These are phyloP conservation scores for Digitonthophagus gazella DNA, from an alignment of 2,888 invertebrate genomes.

Conservation along the genomic window DNA sequence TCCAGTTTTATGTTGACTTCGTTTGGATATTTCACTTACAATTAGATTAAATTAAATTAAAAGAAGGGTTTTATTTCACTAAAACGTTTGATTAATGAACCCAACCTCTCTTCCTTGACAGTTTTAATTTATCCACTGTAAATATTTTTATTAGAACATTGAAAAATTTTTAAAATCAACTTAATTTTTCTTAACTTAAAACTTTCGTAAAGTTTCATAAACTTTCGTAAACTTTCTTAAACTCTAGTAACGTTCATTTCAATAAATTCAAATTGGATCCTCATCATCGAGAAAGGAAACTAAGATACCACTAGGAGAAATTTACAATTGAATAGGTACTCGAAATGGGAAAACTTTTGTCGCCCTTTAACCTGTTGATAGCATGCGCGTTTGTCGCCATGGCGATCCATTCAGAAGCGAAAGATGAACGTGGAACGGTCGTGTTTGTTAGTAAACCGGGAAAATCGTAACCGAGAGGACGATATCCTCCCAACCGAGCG, in stretches of 20 bases:
- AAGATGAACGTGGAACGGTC: background rate
- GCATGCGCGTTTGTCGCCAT: conserved; percentile 7
- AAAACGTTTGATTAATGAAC: too few species aligned
- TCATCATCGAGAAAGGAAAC: background rate
- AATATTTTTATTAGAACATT: too few species aligned
- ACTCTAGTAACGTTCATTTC: background rate
- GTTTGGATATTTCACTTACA: too few species aligned
- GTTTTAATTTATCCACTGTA: too few species aligned
- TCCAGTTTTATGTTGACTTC: too few species aligned
- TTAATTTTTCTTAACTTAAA: too few species aligned
- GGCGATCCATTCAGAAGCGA: conserved; percentile 3
- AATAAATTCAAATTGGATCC: background rate
- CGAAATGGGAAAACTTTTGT: background rate
- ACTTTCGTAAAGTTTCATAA: too few species aligned
- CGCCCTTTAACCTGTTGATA: conserved; percentile 3
- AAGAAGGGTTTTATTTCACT: too few species aligned
- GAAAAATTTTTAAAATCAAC: too few species aligned
- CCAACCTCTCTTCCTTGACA: too few species aligned
- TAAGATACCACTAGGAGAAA: background rate
- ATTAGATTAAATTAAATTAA: too few species aligned
- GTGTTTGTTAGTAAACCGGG: conserved; percentile 8
- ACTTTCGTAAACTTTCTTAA: background rate
- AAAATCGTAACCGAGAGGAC: background rate
- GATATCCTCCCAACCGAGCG: too few species aligned
- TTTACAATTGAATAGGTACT: background rate